Conservation (phyloP, 23 tunicate genomes). For the Trididemnum nubilum region DNA sequence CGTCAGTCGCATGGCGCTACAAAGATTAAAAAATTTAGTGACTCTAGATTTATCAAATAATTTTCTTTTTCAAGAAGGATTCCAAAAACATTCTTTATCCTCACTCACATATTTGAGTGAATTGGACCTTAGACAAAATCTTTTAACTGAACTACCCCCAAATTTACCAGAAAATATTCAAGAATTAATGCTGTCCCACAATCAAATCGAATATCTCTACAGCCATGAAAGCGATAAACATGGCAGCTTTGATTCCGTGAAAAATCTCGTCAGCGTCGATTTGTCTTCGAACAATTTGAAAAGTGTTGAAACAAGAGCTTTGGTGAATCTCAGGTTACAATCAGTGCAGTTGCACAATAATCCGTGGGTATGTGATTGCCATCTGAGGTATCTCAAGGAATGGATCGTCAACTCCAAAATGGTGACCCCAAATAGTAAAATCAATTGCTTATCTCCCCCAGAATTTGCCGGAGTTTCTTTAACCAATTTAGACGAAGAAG, state of each 20-base stretch:
- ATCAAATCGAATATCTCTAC: slow-evolving; percentile 49
- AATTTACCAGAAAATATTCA: slow-evolving; percentile 32
- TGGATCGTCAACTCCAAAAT: slow-evolving; percentile 43
- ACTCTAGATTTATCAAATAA: slow-evolving; percentile 52
- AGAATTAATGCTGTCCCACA: slow-evolving; percentile 18
- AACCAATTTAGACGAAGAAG: slow-evolving; percentile 57
- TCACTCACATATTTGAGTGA: neutral
- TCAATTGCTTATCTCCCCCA: slow-evolving; percentile 49
- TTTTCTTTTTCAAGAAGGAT: neutral
- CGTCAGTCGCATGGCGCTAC: slow-evolving; percentile 16
- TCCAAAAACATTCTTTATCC: neutral
- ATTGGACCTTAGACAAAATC: slow-evolving; percentile 30
- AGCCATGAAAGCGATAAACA: slow-evolving; percentile 18
- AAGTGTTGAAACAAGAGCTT: slow-evolving; percentile 54
- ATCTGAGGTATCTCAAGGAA: slow-evolving; percentile 56
- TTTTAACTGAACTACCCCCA: slow-evolving; percentile 43
- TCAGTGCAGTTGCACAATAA: slow-evolving; percentile 48
- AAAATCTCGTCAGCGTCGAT: slow-evolving; percentile 44
- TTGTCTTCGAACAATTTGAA: slow-evolving; percentile 58
- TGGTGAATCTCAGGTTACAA: slow-evolving; percentile 25
- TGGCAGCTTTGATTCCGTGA: slow-evolving; percentile 32
- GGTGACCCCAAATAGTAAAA: slow-evolving; percentile 47
- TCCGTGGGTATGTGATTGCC: slow-evolving; percentile 81
- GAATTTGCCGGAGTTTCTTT: slow-evolving; percentile 66
- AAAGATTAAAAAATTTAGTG: slow-evolving; percentile 26